Conservation (phyloP, 2,797 vertebrate genomes). For the Coccyzus lansbergi region DNA sequence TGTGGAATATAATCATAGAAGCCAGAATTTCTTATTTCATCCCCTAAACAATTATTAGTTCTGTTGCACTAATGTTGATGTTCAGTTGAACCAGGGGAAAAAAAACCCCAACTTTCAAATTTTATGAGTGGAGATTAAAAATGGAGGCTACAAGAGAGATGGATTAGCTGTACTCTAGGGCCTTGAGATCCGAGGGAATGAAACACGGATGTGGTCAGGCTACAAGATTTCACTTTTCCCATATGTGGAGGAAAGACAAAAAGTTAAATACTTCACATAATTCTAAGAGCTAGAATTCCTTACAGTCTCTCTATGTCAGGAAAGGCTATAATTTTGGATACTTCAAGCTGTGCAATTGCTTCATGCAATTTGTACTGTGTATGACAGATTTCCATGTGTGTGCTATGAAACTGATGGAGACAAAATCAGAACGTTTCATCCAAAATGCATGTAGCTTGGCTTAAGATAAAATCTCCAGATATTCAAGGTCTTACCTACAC, state of each 20-base stretch:
- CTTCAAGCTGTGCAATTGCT: background rate
- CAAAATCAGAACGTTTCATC: background rate
- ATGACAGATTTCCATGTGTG: rapidly evolving
- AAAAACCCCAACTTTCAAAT: background rate
- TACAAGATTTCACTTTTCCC: background rate
- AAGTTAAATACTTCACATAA: background rate
- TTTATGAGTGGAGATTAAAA: background rate
- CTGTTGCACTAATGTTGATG: background rate
- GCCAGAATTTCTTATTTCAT: background rate
- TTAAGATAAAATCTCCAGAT: background rate
- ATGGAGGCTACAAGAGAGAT: background rate
- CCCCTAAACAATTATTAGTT: background rate
- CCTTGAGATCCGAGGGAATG: background rate
- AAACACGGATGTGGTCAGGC: background rate
- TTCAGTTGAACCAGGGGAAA: background rate
- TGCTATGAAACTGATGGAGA: background rate
- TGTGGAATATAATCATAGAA: background rate
- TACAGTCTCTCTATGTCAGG: background rate
- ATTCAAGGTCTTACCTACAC: background rate
- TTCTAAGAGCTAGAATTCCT: background rate
- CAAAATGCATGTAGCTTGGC: background rate
- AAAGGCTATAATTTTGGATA: background rate
- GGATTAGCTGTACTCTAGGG: background rate
- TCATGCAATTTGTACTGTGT: background rate
- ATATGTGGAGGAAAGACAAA: background rate